Evolutionary conservation across 2,113 vertebrate genomes (phyloP), one percentile per base, ranked within the genome.

Genomic region (Physeter macrocephalus): DNA sequence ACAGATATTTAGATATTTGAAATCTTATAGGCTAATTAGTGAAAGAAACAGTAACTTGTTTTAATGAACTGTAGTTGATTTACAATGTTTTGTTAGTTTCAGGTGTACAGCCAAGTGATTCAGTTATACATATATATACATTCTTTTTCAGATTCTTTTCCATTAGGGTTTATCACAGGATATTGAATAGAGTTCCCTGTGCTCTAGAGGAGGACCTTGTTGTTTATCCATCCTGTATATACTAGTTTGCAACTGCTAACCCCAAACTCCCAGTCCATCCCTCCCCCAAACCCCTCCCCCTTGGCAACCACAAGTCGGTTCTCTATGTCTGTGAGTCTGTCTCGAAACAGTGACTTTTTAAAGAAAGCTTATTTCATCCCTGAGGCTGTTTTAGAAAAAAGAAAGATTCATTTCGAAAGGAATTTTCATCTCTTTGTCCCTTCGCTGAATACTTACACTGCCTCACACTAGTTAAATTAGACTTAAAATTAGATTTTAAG

Each of bases 401-500:
- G 27, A 92, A n/a, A 90, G 20, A 71, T 29, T 90, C 66, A 52
- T n/a, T 86, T 87, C 66, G 11, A 92, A 95, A 93, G 49, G 27
- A 66, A 89, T 95, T 96, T 90, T 86, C 8, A 71, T 92, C n/a
- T 95, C 49, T 93, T 94, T 96, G 59, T 96, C 61, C 95, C 57
- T 64, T 95, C 83, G 57, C 59, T 34, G 23, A 95, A 75, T 94
- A 85, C n/a, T 81, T 78, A 84, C 1, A 80, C 69, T 95, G 94
- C 92, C 88, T 75, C 82, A 75, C 39, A 89, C 88, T 82, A 83
- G 52, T 94, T 96, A 97, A 93, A 93, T 67, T 89, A 93, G 75
- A 88, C 13, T 88, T 93, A 97, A 95, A 96, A 87, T 85, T 81
- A 89, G 75, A 96, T 96, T 91, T 94, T 88, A 91, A 90, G 0